Evolutionary conservation across 2,113 vertebrate species (phyloP).

Genomic region (Chaetorhynchus papuensis): DNA sequence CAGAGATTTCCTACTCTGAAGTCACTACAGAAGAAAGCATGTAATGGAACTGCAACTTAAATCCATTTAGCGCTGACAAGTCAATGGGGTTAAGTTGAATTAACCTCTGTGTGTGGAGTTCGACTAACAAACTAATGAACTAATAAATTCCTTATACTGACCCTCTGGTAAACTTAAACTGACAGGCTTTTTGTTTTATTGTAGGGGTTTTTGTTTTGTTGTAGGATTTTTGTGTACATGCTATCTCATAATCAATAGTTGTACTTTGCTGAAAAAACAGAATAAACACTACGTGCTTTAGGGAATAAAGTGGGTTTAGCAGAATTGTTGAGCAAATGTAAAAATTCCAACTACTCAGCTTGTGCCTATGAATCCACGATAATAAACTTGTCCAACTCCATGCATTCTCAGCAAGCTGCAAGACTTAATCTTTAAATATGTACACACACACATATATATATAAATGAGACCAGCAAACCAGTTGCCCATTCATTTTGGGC

Average conservation of each 20-base stretch:
- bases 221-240: background rate
- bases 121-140: background rate
- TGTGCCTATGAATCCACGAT: background rate
- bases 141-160: background rate
- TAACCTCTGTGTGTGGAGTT: background rate
- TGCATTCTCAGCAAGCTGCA: background rate
- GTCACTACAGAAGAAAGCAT: background rate
- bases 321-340: background rate
- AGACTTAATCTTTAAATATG: background rate
- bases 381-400: background rate
- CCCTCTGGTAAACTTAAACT: background rate
- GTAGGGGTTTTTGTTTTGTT: background rate
- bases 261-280: background rate
- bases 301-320: background rate
- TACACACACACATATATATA: too few relatives aligned
- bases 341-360: background rate
- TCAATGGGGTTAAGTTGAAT: background rate
- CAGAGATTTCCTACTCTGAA: background rate
- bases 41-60: background rate
- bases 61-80: background rate
- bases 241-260: background rate
- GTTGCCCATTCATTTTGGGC: background rate
- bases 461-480: background rate
- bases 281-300: background rate
- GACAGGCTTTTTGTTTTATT: background rate